Conservation (phyloP, 2,888 invertebrate genomes). For the Pterostichus niger region DNA sequence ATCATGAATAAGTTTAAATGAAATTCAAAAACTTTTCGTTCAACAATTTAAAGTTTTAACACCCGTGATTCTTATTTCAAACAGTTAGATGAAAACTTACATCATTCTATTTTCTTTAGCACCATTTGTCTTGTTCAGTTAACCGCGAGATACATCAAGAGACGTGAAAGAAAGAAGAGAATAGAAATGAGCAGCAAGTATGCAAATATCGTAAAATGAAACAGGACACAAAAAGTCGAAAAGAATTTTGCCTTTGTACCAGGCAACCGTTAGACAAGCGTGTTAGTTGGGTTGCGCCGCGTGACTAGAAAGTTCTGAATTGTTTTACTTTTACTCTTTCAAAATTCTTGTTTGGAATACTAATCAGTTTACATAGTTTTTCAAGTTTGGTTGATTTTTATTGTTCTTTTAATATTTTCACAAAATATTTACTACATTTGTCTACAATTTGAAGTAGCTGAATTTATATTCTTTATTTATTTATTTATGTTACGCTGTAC, state of each 20-base stretch:
- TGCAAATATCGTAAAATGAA: constrained; percentile 29
- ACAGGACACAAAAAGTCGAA: constrained; percentile 21
- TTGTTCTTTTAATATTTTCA: constrained; percentile 4
- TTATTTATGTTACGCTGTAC: no score
- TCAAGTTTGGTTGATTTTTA: not conserved
- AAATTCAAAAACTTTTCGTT: constrained; percentile 20
- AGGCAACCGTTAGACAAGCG: constrained; percentile 12
- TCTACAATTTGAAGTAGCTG: no score
- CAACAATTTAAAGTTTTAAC: not conserved
- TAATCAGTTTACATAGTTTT: constrained; percentile 23
- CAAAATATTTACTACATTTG: no score
- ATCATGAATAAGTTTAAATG: no score
- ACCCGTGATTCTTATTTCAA: constrained; percentile 36
- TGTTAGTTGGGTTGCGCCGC: not conserved
- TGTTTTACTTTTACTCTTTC: not conserved
- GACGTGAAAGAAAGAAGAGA: constrained; percentile 7
- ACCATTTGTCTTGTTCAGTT: constrained; percentile 47
- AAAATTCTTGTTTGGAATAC: constrained; percentile 28
- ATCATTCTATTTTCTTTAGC: constrained; percentile 22
- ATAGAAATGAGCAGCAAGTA: constrained; percentile 52
- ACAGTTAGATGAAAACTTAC: constrained; percentile 44
- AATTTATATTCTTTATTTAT: no score
- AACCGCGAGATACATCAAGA: constrained; percentile 8
- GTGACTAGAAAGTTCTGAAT: constrained; percentile 20
- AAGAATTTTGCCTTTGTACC: constrained; percentile 11